Conservation (phyloP, 1,140 invertebrate genomes). For the Agrypnia vestita region DNA sequence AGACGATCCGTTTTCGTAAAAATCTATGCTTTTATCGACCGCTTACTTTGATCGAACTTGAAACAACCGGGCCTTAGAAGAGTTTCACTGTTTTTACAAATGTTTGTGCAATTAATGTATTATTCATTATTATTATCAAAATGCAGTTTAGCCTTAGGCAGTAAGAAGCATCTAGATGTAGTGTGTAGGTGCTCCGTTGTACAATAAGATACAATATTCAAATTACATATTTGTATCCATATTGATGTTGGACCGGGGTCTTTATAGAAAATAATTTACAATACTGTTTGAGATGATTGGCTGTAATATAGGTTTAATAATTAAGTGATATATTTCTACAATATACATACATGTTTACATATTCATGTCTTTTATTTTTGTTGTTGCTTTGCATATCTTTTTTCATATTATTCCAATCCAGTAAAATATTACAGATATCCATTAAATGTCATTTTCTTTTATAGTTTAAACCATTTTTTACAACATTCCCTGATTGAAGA, state of each 20-base stretch:
- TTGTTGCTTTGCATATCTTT: too few species aligned
- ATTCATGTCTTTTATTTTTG: too few species aligned
- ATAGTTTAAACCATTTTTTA: too few species aligned
- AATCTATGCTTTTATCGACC: too few species aligned
- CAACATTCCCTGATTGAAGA: too few species aligned
- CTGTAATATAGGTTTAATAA: not conserved
- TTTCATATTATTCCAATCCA: too few species aligned
- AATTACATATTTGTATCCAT: not conserved
- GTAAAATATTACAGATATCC: too few species aligned
- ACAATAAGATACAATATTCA: not conserved
- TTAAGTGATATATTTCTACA: constrained; percentile 12
- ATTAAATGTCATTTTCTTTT: too few species aligned
- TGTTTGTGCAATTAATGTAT: constrained; percentile 3
- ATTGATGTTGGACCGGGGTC: not conserved
- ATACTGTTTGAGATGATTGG: not conserved
- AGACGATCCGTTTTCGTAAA: too few species aligned
- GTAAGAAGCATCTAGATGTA: constrained; percentile 6
- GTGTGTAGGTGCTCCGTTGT: constrained; percentile 3
- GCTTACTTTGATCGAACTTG: too few species aligned
- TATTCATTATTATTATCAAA: not conserved
- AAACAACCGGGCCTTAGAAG: too few species aligned
- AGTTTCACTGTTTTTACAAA: too few species aligned
- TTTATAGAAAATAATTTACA: constrained; percentile 6
- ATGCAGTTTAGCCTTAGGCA: not conserved
- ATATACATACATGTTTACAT: not conserved